Base-by-base conservation (phyloP, 2,113 vertebrate genomes). In the Glareola pratincola region DNA sequence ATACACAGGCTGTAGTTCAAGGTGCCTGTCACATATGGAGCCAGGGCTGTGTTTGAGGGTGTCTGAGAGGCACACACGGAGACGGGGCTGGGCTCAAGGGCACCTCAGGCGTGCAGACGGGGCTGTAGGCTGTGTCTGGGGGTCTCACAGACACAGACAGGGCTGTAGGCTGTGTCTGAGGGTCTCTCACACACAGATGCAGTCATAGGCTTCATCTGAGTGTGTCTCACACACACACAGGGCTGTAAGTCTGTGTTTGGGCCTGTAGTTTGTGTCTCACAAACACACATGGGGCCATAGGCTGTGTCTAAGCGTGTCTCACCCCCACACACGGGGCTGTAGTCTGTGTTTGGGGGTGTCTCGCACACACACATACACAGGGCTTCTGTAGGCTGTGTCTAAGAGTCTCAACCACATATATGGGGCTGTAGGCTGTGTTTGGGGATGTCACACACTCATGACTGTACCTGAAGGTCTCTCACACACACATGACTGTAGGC, bases 101-200 rank as follows among this genome's bases (percentile, higher is more conserved):
- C 32, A 24, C 18, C 78, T 14, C 50, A 37, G 47, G 47, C 41
- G 9, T 8, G 9, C 6, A 21, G 9, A 17, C 6, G 9, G 11
- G 19, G 10, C 7, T 34, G 26, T 26, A 7, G 23, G 24, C 62
- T 20, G 30, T 20, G 30, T 12, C 7, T 43, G 29, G 6, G 43
- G 30, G 60, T 63, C 10, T 29, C 34, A 6, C 10, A n/a, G 20
- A n/a, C 26, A 9, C 24, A 13, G 16, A 12, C 4, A 8, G 4
- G 20, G 54, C 18, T 37, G 32, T 1, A 13, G 18, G 4, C 29
- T 11, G 56, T 4, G 5, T 26, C 4, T 20, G 4, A 5, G 27
- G 7, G 27, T 4, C 14, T 8, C 41, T 1, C 50, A 8, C 36
- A 9, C 47, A 24, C 12, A 2, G 12, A 20, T 15, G 5, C 8